These are phyloP conservation scores for Lepus timidus DNA, from an alignment of 2,113 vertebrate species.

Conservation along the genomic window DNA sequence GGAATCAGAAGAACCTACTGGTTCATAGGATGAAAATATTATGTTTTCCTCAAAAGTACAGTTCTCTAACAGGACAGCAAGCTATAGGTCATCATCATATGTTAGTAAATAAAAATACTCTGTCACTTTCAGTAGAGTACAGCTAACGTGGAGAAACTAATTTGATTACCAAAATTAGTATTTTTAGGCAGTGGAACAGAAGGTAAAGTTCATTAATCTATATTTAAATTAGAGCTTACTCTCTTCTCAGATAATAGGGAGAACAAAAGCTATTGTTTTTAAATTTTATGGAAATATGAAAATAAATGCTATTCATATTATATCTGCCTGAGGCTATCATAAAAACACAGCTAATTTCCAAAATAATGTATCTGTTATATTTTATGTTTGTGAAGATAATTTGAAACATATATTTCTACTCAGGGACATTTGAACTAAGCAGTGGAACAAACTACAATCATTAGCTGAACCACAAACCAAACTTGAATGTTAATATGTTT, in stretches of 20 bases:
- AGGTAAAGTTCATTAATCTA: constrained; percentile 59
- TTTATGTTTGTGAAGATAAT: constrained; percentile 75
- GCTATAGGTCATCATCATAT: background rate
- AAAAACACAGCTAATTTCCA: constrained; percentile 80
- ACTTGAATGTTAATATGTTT: constrained; percentile 67
- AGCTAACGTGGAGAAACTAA: background rate
- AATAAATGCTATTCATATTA: constrained; percentile 66
- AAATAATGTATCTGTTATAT: constrained; percentile 81
- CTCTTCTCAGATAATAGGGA: constrained; percentile 49
- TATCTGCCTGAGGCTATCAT: constrained; percentile 78
- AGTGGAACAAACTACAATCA: constrained; percentile 74
- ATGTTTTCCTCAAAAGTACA: background rate
- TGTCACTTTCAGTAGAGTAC: background rate
- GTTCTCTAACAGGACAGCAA: background rate
- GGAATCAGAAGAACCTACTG: fast-evolving
- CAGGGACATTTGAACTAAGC: constrained; percentile 79
- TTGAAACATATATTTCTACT: constrained; percentile 75
- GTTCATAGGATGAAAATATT: background rate
- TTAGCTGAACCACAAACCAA: constrained; percentile 71
- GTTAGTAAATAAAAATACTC: background rate
- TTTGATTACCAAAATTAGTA: constrained; percentile 1
- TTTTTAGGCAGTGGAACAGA: constrained; percentile 8
- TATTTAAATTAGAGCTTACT: constrained; percentile 61
- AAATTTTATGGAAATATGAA: constrained; percentile 69
- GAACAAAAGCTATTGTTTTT: constrained; percentile 72